These are phyloP conservation scores for Anguilla pacifica DNA, from an alignment of 2,797 vertebrate genomes.

Conservation along the genomic window DNA sequence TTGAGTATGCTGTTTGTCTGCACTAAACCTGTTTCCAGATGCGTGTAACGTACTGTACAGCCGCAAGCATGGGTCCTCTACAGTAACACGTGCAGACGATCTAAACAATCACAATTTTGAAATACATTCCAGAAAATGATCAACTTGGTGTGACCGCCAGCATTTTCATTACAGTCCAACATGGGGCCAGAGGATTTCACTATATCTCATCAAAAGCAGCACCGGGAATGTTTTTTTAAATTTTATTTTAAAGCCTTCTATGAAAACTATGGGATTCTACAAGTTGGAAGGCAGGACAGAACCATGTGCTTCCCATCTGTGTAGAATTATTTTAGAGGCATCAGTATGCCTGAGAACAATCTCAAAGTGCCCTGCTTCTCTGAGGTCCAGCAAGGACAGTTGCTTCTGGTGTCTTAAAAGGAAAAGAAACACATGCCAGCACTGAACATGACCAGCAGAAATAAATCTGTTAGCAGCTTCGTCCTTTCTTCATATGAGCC, in stretches of 20 bases:
- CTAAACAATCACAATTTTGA: background rate
- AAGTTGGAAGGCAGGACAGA: constrained; percentile 44
- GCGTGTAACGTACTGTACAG: constrained; percentile 14
- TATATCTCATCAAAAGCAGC: background rate
- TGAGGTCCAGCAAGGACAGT: constrained; percentile 64
- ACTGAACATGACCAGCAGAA: constrained; percentile 66
- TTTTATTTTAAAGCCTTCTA: constrained; percentile 1
- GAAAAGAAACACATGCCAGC: constrained; percentile 42
- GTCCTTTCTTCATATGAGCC: background rate
- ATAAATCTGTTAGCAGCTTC: constrained; percentile 60
- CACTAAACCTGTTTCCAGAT: constrained; percentile 34
- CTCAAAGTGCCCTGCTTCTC: constrained; percentile 63
- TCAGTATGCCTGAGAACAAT: constrained; percentile 68
- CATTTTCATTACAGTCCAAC: constrained; percentile 3
- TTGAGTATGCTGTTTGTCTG: background rate
- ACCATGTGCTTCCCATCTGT: constrained; percentile 70
- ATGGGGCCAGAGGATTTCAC: background rate
- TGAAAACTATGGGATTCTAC: constrained; percentile 39
- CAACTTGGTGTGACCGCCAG: constrained; percentile 1
- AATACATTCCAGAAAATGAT: constrained; percentile 7
- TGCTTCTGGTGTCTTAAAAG: constrained; percentile 66
- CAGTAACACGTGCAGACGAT: background rate
- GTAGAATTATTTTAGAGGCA: constrained; percentile 49
- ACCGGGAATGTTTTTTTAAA: background rate
- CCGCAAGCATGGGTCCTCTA: constrained; percentile 27